Base-by-base conservation (phyloP, 2,888 invertebrate genomes). In the Ptychoptera contaminata region DNA sequence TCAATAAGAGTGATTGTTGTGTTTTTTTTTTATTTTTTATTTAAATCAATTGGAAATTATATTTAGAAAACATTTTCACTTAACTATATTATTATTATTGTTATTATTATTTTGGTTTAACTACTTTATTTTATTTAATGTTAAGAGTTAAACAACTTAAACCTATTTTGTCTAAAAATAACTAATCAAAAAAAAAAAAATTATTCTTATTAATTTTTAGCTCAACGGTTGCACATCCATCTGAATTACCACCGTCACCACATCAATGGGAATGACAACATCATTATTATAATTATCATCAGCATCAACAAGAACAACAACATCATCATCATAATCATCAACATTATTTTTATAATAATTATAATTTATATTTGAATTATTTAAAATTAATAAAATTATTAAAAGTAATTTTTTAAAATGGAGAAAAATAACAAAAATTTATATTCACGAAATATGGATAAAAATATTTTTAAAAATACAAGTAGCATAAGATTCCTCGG, bases 231-330 rank as follows among this genome's bases (percentile, higher is more conserved):
- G 97, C 97, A 56, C 94, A 96, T 69, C 91, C 93, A 49, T 92
- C 92, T 53, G 96, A 97, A 74, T 74, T 97, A 69, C 96, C 96
- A 61, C 96, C 96, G 37, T 94, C 94, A 59, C 96, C 96, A 55
- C 93, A 94, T 69, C 88, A 92, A 64, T 97, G 96, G 97, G 88
- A 92, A 76, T 90, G 82, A 85, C 79, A 74, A 64, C 72, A 69
- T 67, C 23, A 23, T 23, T 23, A 23, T 23, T 5, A 23, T 23
- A 5, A 23, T 23, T 23, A 23, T 23, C 23, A 23, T 3, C 23
- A 23, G 23, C 23, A 23, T 3, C 23, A 23, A 5, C 23, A 23
- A 23, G 4, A 23, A 23, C 23, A 23, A 7, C 23, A 23, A 23
- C 23, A 23, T 3, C 23, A 23, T 23, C 7, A 23, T n/a, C n/a